These are phyloP conservation scores for Orthonevra nobilis DNA, from an alignment of 2,888 invertebrate genomes.

Conservation along the genomic window DNA sequence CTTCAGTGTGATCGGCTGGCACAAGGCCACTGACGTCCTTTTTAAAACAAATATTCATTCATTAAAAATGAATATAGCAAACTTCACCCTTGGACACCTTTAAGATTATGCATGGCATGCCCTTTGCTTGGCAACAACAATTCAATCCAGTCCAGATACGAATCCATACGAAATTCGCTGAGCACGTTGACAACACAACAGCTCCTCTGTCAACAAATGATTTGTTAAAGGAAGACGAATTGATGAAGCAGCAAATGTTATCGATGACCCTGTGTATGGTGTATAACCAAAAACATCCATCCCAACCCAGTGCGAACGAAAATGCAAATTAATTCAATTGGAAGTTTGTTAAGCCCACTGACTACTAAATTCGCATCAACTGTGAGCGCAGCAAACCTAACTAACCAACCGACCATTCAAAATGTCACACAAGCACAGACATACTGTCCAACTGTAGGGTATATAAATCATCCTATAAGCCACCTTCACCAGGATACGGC, in stretches of 20 bases:
- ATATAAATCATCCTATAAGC: slow-evolving; percentile 58
- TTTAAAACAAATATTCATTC: too few species aligned
- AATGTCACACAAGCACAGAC: slow-evolving; percentile 55
- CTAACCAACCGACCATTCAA: slow-evolving; percentile 22
- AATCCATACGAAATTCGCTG: slow-evolving; percentile 6
- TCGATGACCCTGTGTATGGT: slow-evolving; percentile 35
- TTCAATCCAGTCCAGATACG: too few species aligned
- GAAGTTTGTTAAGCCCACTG: slow-evolving; percentile 61
- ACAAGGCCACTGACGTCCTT: too few species aligned
- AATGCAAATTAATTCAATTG: slow-evolving; percentile 68
- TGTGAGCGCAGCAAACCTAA: slow-evolving; percentile 1
- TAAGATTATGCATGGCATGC: too few species aligned
- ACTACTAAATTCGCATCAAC: slow-evolving; percentile 56
- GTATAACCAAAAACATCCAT: neutral
- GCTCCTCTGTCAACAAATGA: slow-evolving; percentile 55
- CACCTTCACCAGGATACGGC: slow-evolving; percentile 48
- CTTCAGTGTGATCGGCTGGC: too few species aligned
- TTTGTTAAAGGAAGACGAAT: slow-evolving; percentile 45
- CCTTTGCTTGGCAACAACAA: too few species aligned
- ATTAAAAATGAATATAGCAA: too few species aligned
- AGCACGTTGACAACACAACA: slow-evolving; percentile 32
- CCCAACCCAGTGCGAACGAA: slow-evolving; percentile 6
- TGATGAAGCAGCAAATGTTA: slow-evolving; percentile 65
- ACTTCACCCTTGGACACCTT: too few species aligned
- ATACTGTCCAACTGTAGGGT: slow-evolving; percentile 54